Percentiles rank a stretch among this genome's conserved stretches.
Evolutionary conservation across 1,140 invertebrate species (phyloP).

Genomic region (Diabrotica virgifera): DNA sequence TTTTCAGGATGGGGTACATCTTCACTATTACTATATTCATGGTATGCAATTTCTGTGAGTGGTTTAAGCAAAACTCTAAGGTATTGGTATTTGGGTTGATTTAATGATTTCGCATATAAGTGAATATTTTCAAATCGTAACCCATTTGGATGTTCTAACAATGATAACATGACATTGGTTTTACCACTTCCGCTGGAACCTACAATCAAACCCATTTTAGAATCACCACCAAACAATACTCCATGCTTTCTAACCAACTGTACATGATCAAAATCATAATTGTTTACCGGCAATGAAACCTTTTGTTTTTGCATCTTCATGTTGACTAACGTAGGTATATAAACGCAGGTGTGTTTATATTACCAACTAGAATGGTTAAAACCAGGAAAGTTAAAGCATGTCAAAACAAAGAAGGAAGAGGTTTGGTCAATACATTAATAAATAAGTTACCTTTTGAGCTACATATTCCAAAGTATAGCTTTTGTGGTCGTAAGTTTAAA

Average conservation of each 20-base stretch:
- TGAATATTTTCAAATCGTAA: too few species aligned
- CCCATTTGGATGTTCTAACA: too few species aligned
- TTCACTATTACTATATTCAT: constrained; percentile 35
- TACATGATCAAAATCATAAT: constrained; percentile 9
- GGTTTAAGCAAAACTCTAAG: constrained; percentile 36
- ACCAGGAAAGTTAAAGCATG: not conserved
- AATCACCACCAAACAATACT: too few species aligned
- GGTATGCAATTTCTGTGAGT: constrained; percentile 37
- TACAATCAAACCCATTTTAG: too few species aligned
- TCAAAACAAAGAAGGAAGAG: not conserved
- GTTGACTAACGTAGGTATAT: not conserved
- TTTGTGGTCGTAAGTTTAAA: constrained; percentile 3
- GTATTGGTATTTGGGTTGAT: too few species aligned
- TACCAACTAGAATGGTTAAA: constrained; percentile 2
- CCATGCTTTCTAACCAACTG: constrained; percentile 4
- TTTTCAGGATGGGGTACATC: constrained; percentile 31
- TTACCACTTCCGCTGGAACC: too few species aligned
- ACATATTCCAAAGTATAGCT: constrained; percentile 7
- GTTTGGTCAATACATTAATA: not conserved
- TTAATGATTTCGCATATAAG: too few species aligned
- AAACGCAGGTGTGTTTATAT: not conserved
- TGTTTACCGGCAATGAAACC: not conserved
- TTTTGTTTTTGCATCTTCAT: constrained; percentile 10
- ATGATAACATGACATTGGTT: too few species aligned
- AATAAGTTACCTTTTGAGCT: constrained; percentile 5